phyloP scores from a whole-genome alignment of 2,113 vertebrate species.

The Delphinapterus leucas region DNA sequence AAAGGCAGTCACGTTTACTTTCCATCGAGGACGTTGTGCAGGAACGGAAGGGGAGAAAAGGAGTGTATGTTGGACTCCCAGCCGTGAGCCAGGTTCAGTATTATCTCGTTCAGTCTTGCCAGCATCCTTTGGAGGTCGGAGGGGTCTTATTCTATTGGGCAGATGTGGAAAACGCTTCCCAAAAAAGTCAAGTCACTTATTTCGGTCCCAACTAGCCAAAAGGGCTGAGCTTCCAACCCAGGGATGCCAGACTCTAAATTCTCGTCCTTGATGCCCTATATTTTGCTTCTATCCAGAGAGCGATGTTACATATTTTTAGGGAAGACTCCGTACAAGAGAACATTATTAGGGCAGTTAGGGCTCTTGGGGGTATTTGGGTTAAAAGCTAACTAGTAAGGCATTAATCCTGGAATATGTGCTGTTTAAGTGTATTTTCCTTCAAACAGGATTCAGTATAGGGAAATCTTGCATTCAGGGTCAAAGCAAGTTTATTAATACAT shows the following conservation, averaged over 20 bases:
- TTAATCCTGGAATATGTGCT: background rate
- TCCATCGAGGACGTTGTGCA: background rate
- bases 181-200: accelerated
- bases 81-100: no score
- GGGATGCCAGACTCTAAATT: accelerated
- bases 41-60: background rate
- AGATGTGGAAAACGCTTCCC: background rate
- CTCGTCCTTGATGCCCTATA: background rate
- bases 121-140: background rate
- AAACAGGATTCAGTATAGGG: background rate
- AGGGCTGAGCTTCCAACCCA: background rate
- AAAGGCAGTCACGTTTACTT: accelerated
- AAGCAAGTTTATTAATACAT: background rate
- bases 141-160: background rate
- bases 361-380: background rate
- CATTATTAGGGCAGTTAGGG: background rate
- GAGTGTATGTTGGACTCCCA: no score
- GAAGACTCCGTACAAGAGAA: background rate
- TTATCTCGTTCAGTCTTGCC: background rate
- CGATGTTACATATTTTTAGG: background rate
- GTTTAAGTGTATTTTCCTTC: background rate
- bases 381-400: background rate
- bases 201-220: background rate
- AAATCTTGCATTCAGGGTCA: background rate
- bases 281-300: background rate